Evolutionary conservation across 1,140 invertebrate species (phyloP), one percentile per base, ranked within the genome.

Genomic region (Ooceraea biroi): DNA sequence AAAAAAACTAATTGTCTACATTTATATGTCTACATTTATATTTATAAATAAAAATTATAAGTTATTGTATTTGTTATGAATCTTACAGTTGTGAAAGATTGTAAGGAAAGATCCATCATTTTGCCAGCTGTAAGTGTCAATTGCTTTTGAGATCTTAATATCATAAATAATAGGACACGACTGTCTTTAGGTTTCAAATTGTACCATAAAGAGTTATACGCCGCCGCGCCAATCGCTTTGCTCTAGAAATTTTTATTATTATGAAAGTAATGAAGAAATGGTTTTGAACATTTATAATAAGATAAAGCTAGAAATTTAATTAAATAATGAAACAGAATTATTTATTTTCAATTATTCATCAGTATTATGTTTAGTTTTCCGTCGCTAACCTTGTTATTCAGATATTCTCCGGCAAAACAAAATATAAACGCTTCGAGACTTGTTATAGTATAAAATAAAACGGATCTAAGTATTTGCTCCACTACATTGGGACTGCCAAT

Each of bases 341-440:
- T 36, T 57, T 69, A 84, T 55, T 19, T 41, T 58, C 3, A 46
- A 41, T 14, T 52, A n/a, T 52, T 52, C 14, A n/a, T 52, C 50
- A 52, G 14, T 52, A n/a, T 52, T 17, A n/a, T 17, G 14, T 30
- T 58, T 58, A 58, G 7, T 74, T 46, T 12, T 17, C 5, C 50
- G 1, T 19, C 1, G 48, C 60, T n/a, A 58, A 63, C 84, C 44
- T 83, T 85, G 14, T 36, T 82, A 25, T 27, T 85, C 3, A 87
- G 44, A 69, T 87, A 88, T 73, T 88, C 85, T n/a, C 85, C 87
- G 3, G 85, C 83, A 14, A 77, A 88, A 36, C 85, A 87, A 66
- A 88, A 77, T 60, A 77, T 85, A 60, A 87, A 82, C 10, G 87
- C 85, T 41, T 85, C 85, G 11, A 87, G 76, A 69, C 86, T 85